Evolutionary conservation across 2,113 vertebrate genomes (phyloP).

Genomic region (Tursiops truncatus): DNA sequence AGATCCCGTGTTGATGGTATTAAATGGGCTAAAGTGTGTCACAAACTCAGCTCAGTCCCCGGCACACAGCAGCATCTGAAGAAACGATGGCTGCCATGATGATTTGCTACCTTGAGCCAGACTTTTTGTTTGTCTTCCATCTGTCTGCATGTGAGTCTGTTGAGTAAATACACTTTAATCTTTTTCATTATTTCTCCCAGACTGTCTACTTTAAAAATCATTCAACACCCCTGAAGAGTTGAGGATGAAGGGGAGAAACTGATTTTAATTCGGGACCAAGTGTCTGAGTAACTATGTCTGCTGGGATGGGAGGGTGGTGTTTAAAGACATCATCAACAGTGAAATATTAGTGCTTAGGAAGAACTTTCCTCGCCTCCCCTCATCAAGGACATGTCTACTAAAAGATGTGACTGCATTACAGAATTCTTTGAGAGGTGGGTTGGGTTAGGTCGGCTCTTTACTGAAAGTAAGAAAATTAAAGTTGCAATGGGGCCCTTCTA

Average conservation of each 20-base stretch:
- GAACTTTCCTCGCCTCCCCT: background rate
- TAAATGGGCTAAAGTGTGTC: background rate
- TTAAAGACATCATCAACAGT: background rate
- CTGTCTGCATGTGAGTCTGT: background rate
- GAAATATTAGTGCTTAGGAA: background rate
- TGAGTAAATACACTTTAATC: slow-evolving; percentile 63
- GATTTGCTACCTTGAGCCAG: background rate
- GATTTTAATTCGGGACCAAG: background rate
- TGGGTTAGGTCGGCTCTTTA: background rate
- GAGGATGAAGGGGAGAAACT: background rate
- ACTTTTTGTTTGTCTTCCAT: background rate
- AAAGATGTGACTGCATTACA: background rate
- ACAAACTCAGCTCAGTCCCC: fast-evolving
- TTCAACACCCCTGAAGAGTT: slow-evolving; percentile 26
- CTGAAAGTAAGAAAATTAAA: background rate
- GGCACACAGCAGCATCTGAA: fast-evolving
- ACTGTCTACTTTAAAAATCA: slow-evolving; percentile 58
- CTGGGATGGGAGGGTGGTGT: background rate
- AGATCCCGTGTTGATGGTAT: fast-evolving
- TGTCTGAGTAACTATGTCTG: background rate
- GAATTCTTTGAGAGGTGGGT: background rate
- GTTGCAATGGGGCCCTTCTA: background rate
- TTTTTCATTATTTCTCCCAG: slow-evolving; percentile 34
- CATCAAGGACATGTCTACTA: background rate
- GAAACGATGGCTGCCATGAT: fast-evolving